Evolutionary conservation across 1,140 invertebrate genomes (phyloP), one percentile per base, ranked within the genome.

Genomic region (Drosophila sechellia): DNA sequence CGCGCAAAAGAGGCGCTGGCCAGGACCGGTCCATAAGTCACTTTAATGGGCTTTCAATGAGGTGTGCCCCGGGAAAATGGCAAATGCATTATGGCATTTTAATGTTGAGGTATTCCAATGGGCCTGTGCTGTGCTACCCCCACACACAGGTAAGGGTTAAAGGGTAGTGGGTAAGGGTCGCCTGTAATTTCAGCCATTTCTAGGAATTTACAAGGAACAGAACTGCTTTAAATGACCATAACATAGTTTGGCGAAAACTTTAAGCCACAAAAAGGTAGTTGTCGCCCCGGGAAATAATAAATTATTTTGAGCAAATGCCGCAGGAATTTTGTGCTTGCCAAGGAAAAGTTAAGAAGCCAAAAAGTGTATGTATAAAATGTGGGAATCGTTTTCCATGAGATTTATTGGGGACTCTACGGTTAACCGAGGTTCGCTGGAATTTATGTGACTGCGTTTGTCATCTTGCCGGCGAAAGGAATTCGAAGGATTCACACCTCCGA

Each of bases 41-140:
- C 83, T 89, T 87, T 87, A 87, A 87, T 87, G 83, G 84, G 79
- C 84, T 84, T 89, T 87, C 83, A 89, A 87, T 87, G 83, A 89
- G 83, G 83, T 86, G 83, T 79, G 71, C 61, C 61, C 17, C 52
- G 42, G 40, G 60, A 45, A 39, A 22, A 55, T 58, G 49, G 49
- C 79, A 87, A 89, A 87, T 86, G 83, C 83, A 86, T 86, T 86
- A 86, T 86, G 83, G 83, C 83, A 87, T 86, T 86, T 86, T 86
- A 86, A 86, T 87, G 83, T 86, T 86, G 84, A 86, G 83, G 83
- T 87, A 86, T 83, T 79, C 70, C 66, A 59, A 17, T 59, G 48
- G 64, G 5, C 54, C 61, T 31, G 27, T 10, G 37, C 40, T 15
- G 25, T 10, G 31, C 31, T 10, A 34, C 37, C 34, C 15, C 35